Evolutionary conservation across 2,888 invertebrate genomes (phyloP).

Genomic region (Agonopterix heracliana): DNA sequence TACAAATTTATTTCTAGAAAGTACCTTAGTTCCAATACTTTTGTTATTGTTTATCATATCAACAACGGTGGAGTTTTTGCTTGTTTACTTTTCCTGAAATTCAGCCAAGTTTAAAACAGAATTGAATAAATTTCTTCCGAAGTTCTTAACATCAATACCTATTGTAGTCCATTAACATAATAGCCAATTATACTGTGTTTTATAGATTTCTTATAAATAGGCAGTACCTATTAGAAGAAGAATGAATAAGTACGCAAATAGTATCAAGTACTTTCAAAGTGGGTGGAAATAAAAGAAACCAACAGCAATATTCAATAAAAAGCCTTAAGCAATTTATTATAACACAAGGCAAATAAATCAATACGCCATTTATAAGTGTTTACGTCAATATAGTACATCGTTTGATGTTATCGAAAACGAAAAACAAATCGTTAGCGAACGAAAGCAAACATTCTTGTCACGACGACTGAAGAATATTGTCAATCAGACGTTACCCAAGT

Average conservation of each 20-base stretch:
- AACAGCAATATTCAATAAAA: too few relatives aligned
- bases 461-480: background rate
- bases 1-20: background rate
- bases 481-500: too few relatives aligned
- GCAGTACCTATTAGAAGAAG: too few relatives aligned
- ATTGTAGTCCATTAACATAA: background rate
- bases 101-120: constrained; percentile 22
- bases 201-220: too few relatives aligned
- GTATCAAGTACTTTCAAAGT: too few relatives aligned
- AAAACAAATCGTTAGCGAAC: constrained; percentile 32
- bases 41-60: constrained; percentile 44
- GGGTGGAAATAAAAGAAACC: too few relatives aligned
- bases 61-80: constrained; percentile 27
- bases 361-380: background rate
- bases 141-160: constrained; percentile 3
- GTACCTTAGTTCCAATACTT: background rate
- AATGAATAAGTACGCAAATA: too few relatives aligned
- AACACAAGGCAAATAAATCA: background rate
- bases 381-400: background rate
- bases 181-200: background rate
- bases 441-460: constrained; percentile 13
- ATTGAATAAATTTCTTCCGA: constrained; percentile 21
- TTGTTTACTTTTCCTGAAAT: constrained; percentile 41
- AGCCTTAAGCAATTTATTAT: background rate
- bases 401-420: constrained; percentile 20